Evolutionary conservation across 2,113 vertebrate species (phyloP), one percentile per base, ranked within the genome.

Genomic region (Oncorhynchus mykiss): DNA sequence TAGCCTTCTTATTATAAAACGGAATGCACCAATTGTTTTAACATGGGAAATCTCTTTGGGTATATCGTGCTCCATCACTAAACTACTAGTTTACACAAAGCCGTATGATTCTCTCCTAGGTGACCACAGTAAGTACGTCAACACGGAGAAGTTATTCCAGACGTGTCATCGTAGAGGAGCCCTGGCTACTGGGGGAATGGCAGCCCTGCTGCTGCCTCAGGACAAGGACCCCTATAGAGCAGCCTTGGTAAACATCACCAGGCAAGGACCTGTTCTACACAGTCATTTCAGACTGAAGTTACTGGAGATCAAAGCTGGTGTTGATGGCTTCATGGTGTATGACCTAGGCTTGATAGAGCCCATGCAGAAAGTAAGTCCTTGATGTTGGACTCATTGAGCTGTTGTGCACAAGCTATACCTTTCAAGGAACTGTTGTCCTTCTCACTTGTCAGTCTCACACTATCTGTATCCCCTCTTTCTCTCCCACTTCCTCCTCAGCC

Each of bases 241-340:
- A 45, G 89, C 86, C 45, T 24, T 92, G 69, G 89, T 73, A n/a
- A 84, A 89, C 64, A 93, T 93, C 66, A 93, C 79, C 78, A 92
- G 91, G 94, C 83, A 80, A 45, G 74, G 74, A 18, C 51, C 16
- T 49, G 7, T 45, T 49, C 8, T 12, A 66, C 60, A 64, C 64
- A 27, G 8, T 66, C 64, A 13, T 67, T 64, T 69, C 16, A 95
- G 94, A 72, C 88, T 93, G 57, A 95, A 95, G 82, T n/a, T 93
- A 57, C 51, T 95, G 73, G 94, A 95, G 85, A 94, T 95, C 65
- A 74, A 85, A 14, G 94, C 94, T 49, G 94, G 94, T 77, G 93
- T 95, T 45, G 94, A 95, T 45, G 94, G 94, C 8, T 95, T 95
- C 80, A 94, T 95, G 93, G 94, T 95, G 0, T 95, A 94, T 18